Evolutionary conservation across 2,888 invertebrate species (phyloP), one percentile per base, ranked within the genome.

Genomic region (Rotaria socialis): DNA sequence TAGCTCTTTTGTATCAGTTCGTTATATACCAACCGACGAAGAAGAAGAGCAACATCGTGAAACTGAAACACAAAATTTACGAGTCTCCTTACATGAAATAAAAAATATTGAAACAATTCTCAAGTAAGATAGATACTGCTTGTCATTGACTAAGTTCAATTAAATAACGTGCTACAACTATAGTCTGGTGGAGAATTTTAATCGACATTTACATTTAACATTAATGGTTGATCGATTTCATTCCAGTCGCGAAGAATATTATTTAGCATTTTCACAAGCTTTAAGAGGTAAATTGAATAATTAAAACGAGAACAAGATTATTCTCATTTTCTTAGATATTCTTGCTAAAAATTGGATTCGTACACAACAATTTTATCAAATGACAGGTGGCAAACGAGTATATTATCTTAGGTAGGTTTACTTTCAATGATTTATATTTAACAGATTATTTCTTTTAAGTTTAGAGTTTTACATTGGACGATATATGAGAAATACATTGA

Each of bases 401-500:
- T 99, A 99, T 93, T 99, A 99, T 91, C 67, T 67, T 19, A 67
- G 67, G 67, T 67, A 67, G 35, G 35, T 35, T 35, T 19, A 7
- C 3, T 67, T 1, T 3, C 6, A 16, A 35, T 35, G 35, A 4
- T 16, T 14, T 6, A 35, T 35, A 47, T 24, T 47, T 3, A n/a
- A 50, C 6, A 11, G 58, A 55, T 47, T 50, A 11, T 27, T 27
- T 35, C 11, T 50, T 58, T 93, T 99, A 80, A 99, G 99, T 5
- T 92, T 99, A 93, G 99, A 99, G 93, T 99, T 96, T 93, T 99
- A 99, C 93, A 98, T 99, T 96, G 99, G 99, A 24, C 94, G 99
- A 86, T 95, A 97, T 4, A 94, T 99, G 75, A 95, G 96, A 91
- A 99, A 99, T 92, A 99, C 99, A 87, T 99, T 99, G 98, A 95